Base-by-base conservation (phyloP, 2,888 invertebrate species). In the Drosophila mimetica region DNA sequence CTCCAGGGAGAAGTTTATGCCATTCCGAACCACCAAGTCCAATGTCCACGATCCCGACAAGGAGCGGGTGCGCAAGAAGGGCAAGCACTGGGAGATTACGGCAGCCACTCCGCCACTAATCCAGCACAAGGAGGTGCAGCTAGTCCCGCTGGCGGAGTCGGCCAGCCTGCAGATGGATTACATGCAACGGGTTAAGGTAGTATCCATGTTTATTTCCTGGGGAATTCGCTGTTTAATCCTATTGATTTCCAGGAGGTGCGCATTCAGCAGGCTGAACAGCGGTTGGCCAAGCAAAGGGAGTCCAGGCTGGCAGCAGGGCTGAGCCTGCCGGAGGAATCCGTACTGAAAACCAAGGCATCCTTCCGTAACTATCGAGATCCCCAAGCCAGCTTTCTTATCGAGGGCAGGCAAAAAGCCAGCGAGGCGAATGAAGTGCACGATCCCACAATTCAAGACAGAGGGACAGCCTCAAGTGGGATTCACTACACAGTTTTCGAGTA, bases 21-120 rank as follows among this genome's bases (percentile, higher is more conserved):
- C 92, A 0, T 91, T 89, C 65, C 86, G 90, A 20, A 92, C 92
- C 0, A 92, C 92, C 0, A 74, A 87, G 2, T 89, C 88, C 0
- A 88, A 92, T 78, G 91, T 91, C 0, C 92, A 92, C 51, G 89
- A 89, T 75, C 90, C 91, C 0, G 83, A 64, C n/a, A 91, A 91
- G 65, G 92, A 92, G 71, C 89, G 89, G 16, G 51, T 59, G 5
- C 86, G 91, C 2, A 91, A 89, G 53, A 75, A 82, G 34, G 81
- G 86, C 2, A 90, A 89, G 65, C 67, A 89, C 67, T 92, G 92
- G 92, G 92, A 92, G 66, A 69, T 86, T 8, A 92, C 92, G 2
- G 91, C 92, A 2, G 92, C 92, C 0, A 92, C 92, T 8, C 92
- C 92, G 11, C 91, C 91, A 9, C 79, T 85, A 0, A 89, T 92